A percentile compares a stretch with the other conserved stretches of the same genome.
phyloP scores from a whole-genome alignment of 2,797 vertebrate species.

The Labroides dimidiatus region DNA sequence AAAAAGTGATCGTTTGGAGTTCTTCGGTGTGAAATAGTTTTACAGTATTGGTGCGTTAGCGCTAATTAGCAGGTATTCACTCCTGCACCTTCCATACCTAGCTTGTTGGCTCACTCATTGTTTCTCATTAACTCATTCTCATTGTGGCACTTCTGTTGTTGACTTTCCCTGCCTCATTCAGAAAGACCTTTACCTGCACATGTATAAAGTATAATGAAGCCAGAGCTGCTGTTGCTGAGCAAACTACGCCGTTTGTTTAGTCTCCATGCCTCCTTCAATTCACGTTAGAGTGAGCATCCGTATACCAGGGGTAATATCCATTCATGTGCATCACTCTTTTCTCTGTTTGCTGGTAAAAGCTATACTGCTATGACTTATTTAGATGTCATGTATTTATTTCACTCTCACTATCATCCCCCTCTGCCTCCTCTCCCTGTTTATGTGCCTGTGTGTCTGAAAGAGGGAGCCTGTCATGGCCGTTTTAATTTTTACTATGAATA shows the following conservation, averaged over 20 bases:
- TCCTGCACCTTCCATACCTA: not conserved
- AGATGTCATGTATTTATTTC: conserved; percentile 55
- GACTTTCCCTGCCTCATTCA: not conserved
- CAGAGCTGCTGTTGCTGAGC: conserved; percentile 34
- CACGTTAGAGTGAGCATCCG: conserved; percentile 20
- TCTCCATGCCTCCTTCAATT: conserved; percentile 1
- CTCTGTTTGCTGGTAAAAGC: conserved; percentile 36
- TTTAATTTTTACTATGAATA: conserved; percentile 72
- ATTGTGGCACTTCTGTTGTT: not conserved
- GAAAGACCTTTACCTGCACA: not conserved
- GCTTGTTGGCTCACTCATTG: not conserved
- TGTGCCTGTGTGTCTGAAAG: conserved; percentile 18
- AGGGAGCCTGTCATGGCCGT: conserved; percentile 48
- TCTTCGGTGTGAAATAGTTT: not conserved
- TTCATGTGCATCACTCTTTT: conserved; percentile 12
- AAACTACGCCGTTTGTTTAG: conserved; percentile 26
- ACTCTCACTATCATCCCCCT: conserved; percentile 12
- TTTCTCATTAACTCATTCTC: not conserved
- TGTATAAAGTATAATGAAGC: not conserved
- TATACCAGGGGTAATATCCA: conserved; percentile 14
- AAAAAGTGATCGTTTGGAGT: not conserved
- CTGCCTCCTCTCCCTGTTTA: not conserved
- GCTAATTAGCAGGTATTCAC: not conserved
- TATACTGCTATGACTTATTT: conserved; percentile 55
- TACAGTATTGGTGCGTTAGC: not conserved